Percentiles rank a stretch among this genome's conserved stretches.
These are phyloP conservation scores for Griposia aprilina DNA, from an alignment of 2,888 invertebrate genomes.

Conservation along the genomic window DNA sequence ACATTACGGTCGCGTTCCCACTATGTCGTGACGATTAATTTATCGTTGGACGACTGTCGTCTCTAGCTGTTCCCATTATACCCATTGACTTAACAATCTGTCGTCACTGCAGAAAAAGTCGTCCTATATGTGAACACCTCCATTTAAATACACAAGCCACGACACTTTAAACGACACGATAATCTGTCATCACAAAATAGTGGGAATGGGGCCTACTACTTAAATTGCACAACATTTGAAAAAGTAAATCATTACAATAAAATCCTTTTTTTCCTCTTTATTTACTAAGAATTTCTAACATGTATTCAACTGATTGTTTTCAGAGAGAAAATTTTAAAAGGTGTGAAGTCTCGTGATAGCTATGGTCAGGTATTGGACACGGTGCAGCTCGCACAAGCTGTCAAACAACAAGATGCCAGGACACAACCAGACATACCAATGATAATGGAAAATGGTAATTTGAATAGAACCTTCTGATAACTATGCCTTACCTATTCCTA, in stretches of 20 bases:
- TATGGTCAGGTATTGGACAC: conserved; percentile 96
- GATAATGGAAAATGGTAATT: conserved; percentile 78
- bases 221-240: neutral
- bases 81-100: too few relatives aligned
- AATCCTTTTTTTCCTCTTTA: too few relatives aligned
- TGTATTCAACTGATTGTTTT: conserved; percentile 5
- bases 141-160: too few relatives aligned
- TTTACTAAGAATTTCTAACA: neutral
- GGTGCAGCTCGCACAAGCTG: conserved; percentile 92
- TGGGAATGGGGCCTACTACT: too few relatives aligned
- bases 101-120: too few relatives aligned
- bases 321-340: conserved; percentile 94
- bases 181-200: too few relatives aligned
- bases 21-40: too few relatives aligned
- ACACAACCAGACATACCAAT: conserved; percentile 82
- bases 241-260: neutral
- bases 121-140: too few relatives aligned
- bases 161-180: too few relatives aligned
- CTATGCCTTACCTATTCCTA: neutral
- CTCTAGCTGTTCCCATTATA: too few relatives aligned
- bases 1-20: too few relatives aligned
- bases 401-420: conserved; percentile 87
- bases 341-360: conserved; percentile 95
- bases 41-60: too few relatives aligned
- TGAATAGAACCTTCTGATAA: neutral